phyloP scores from a whole-genome alignment of 2,888 invertebrate species.

The Tetrapedia diversipes region DNA sequence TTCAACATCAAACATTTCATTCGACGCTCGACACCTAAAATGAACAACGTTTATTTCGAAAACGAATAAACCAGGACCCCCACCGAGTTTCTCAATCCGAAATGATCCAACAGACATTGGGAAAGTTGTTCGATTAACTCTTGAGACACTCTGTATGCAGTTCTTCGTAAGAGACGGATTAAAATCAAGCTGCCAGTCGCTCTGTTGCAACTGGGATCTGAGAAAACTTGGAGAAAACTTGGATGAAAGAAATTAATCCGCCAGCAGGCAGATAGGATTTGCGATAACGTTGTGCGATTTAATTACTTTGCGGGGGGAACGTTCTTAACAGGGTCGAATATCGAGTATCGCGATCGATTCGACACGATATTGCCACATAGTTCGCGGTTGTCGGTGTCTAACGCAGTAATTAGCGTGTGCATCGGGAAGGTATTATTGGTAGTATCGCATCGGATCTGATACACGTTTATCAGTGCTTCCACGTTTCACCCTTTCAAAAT shows the following conservation, averaged over 20 bases:
- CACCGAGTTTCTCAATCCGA: too few relatives aligned
- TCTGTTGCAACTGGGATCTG: too few relatives aligned
- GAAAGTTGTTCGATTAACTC: too few relatives aligned
- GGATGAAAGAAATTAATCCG: not conserved
- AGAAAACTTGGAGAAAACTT: too few relatives aligned
- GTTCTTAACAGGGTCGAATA: conserved; percentile 37
- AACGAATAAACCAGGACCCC: too few relatives aligned
- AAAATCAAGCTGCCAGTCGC: too few relatives aligned
- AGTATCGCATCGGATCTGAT: conserved; percentile 38
- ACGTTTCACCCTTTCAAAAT: conserved; percentile 52
- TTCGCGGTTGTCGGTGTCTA: conserved; percentile 52
- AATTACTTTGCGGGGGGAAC: conserved; percentile 4
- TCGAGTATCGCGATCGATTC: conserved; percentile 49
- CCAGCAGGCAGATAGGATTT: not conserved
- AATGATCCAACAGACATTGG: too few relatives aligned
- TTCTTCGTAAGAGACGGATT: too few relatives aligned
- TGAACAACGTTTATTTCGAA: too few relatives aligned
- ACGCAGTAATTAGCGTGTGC: conserved; percentile 51
- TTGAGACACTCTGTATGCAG: too few relatives aligned
- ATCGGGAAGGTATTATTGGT: conserved; percentile 55
- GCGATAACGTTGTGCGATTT: conserved; percentile 4
- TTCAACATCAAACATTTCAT: too few relatives aligned
- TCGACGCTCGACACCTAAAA: too few relatives aligned
- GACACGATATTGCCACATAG: conserved; percentile 52
- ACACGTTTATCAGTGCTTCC: conserved; percentile 38